Evolutionary conservation across 2,113 vertebrate species (phyloP).

Genomic region (Ondatra zibethicus): DNA sequence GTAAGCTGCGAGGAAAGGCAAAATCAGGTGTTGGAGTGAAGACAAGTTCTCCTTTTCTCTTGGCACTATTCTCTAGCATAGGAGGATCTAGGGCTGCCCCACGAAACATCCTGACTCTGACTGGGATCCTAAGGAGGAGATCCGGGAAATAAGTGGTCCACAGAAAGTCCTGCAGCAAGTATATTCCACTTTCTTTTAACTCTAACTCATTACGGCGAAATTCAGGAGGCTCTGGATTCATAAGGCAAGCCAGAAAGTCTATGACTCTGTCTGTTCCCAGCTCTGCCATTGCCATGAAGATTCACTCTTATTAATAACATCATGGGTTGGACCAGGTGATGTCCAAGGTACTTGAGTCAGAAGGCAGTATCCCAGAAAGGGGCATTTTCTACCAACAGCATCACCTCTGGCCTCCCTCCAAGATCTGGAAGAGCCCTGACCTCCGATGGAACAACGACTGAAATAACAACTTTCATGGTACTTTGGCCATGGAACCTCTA

Average conservation of each 20-base stretch:
- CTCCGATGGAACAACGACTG: neutral
- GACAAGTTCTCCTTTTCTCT: neutral
- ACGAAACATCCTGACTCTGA: neutral
- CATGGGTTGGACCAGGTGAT: neutral
- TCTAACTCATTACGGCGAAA: neutral
- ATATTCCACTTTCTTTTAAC: neutral
- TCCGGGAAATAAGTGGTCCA: neutral
- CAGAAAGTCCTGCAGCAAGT: neutral
- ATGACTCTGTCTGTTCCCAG: neutral
- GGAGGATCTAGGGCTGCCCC: neutral
- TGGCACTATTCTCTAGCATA: neutral
- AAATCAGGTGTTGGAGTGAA: neutral
- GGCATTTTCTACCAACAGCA: neutral
- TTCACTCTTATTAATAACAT: neutral
- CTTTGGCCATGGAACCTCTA: neutral
- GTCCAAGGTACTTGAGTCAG: neutral
- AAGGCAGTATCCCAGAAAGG: neutral
- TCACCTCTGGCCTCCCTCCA: neutral
- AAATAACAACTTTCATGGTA: neutral
- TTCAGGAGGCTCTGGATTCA: neutral
- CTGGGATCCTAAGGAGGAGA: neutral
- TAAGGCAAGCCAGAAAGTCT: neutral
- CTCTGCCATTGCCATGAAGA: neutral
- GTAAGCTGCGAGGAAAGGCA: neutral
- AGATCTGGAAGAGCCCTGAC: neutral